These are phyloP conservation scores for Trypoxylus dichotomus DNA, from an alignment of 1,140 invertebrate species.

Conservation along the genomic window DNA sequence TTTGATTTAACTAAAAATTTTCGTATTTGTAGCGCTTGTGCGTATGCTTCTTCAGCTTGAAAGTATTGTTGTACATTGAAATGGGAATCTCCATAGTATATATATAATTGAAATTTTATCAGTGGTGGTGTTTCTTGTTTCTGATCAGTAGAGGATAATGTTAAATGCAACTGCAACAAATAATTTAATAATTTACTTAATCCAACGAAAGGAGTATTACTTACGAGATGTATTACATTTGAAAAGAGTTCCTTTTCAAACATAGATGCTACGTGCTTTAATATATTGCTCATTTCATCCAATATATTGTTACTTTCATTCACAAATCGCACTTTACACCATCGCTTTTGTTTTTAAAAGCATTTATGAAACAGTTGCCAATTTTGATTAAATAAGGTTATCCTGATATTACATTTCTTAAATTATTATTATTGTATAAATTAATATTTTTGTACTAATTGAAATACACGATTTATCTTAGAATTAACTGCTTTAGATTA, in stretches of 20 bases:
- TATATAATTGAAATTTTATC: constrained; percentile 65
- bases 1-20: constrained; percentile 69
- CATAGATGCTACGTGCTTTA: constrained; percentile 62
- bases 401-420: neutral
- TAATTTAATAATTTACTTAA: neutral
- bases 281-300: constrained; percentile 55
- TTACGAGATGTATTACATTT: constrained; percentile 60
- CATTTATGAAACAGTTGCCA: neutral
- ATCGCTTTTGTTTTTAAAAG: neutral
- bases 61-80: constrained; percentile 66
- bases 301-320: neutral
- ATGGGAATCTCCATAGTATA: constrained; percentile 70
- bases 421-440: too few relatives aligned
- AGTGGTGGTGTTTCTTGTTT: constrained; percentile 61
- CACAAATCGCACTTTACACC: neutral
- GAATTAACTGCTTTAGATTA: too few relatives aligned
- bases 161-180: constrained; percentile 63
- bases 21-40: constrained; percentile 67
- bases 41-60: constrained; percentile 70
- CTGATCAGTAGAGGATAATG: constrained; percentile 67
- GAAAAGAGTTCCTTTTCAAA: constrained; percentile 63
- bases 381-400: neutral
- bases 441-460: too few relatives aligned
- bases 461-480: neutral
- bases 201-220: constrained; percentile 38